Evolutionary conservation across 1,140 invertebrate species (phyloP).

Genomic region (Drosophila mauritiana): DNA sequence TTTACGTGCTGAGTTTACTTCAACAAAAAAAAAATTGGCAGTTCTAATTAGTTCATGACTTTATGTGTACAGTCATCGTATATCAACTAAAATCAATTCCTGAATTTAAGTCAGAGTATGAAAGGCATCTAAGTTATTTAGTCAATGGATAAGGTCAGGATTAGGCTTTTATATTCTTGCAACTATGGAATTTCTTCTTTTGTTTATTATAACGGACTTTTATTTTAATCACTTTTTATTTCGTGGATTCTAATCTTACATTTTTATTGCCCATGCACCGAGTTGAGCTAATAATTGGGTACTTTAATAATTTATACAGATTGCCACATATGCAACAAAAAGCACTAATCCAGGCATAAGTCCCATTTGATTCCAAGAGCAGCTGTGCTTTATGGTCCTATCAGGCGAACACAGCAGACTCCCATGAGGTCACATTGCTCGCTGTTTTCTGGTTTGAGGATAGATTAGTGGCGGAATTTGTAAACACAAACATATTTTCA

Average conservation of each 20-base stretch:
- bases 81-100: not conserved
- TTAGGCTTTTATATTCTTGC: too few relatives aligned
- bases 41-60: slow-evolving; percentile 24
- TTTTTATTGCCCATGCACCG: slow-evolving; percentile 1
- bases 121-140: too few relatives aligned
- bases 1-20: slow-evolving; percentile 20
- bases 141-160: not conserved
- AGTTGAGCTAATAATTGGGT: slow-evolving; percentile 14
- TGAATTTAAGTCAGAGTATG: not conserved
- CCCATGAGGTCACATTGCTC: not conserved
- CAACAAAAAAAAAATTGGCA: not conserved
- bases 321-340: slow-evolving; percentile 59
- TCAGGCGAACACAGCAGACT: slow-evolving; percentile 6
- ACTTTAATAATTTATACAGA: slow-evolving; percentile 38
- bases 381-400: slow-evolving; percentile 51
- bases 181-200: not conserved
- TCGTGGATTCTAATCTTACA: too few relatives aligned
- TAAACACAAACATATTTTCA: slow-evolving; percentile 27
- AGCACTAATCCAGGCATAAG: slow-evolving; percentile 64
- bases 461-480: slow-evolving; percentile 33
- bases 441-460: slow-evolving; percentile 5
- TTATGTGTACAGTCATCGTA: not conserved
- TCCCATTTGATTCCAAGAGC: slow-evolving; percentile 37
- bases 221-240: not conserved
- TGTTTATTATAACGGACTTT: not conserved